Evolutionary conservation across 2,113 vertebrate genomes (phyloP).

Genomic region (Zosterops lateralis): DNA sequence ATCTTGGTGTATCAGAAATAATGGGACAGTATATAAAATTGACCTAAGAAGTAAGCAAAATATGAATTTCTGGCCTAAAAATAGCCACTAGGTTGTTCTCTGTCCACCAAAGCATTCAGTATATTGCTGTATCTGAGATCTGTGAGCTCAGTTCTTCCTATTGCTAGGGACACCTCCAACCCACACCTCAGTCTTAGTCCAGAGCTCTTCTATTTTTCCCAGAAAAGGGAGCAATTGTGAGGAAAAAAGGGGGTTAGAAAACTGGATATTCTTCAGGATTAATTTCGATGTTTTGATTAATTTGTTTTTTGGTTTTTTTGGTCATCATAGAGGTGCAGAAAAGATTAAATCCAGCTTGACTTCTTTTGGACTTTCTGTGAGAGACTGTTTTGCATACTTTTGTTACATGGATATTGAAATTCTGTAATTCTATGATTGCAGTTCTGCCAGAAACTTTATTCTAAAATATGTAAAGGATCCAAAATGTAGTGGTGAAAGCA

Average conservation of each 20-base stretch:
- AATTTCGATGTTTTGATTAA: not conserved
- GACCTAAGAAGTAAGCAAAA: not conserved
- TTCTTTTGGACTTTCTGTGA: constrained; percentile 1
- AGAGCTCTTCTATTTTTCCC: not conserved
- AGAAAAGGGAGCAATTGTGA: not conserved
- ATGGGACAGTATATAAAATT: not conserved
- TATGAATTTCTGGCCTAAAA: not conserved
- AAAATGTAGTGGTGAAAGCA: not conserved
- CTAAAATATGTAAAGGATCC: constrained; percentile 11
- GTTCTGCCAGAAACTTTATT: constrained; percentile 26
- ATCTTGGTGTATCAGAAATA: not conserved
- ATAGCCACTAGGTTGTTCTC: not conserved
- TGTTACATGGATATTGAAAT: constrained; percentile 6
- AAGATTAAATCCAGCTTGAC: constrained; percentile 12
- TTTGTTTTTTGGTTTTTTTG: not conserved
- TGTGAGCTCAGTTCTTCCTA: not conserved
- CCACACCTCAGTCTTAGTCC: not conserved
- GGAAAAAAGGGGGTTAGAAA: not conserved
- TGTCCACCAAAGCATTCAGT: not conserved
- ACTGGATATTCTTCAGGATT: not conserved
- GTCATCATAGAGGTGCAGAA: not conserved
- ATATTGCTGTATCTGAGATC: not conserved
- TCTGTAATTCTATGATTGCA: constrained; percentile 33
- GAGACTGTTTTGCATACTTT: constrained; percentile 38
- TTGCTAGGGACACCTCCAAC: not conserved